A percentile compares a stretch with the other conserved stretches of the same genome.
Evolutionary conservation across 2,888 invertebrate species (phyloP).

Genomic region (Drosophila setosimentum): DNA sequence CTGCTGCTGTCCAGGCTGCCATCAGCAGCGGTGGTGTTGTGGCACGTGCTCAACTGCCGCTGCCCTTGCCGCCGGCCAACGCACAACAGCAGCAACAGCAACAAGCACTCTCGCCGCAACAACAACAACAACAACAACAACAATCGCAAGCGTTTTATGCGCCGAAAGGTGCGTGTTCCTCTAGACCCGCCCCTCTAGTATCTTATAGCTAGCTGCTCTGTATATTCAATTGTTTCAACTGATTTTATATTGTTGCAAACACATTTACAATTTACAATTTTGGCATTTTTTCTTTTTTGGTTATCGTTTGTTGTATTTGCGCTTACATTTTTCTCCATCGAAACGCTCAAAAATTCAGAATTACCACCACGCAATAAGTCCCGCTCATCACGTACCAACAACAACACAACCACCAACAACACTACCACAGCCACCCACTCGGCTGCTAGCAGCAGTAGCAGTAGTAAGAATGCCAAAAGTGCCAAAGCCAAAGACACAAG

Average conservation of each 20-base stretch:
- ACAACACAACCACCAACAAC: conserved; percentile 56
- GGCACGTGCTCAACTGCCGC: conserved; percentile 81
- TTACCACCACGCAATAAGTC: conserved; percentile 82
- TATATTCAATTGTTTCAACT: conserved; percentile 40
- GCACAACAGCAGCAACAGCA: conserved; percentile 67
- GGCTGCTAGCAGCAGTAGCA: conserved; percentile 54
- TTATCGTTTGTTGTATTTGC: conserved; percentile 31
- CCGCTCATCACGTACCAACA: conserved; percentile 81
- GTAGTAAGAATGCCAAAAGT: conserved; percentile 70
- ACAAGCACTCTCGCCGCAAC: conserved; percentile 70
- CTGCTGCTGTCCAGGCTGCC: conserved; percentile 64
- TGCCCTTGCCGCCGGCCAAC: conserved; percentile 78
- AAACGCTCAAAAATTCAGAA: conserved; percentile 71
- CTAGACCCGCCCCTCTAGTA: conserved; percentile 4
- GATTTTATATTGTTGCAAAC: conserved; percentile 45
- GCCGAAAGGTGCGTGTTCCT: conserved; percentile 88
- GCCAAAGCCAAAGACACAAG: conserved; percentile 75
- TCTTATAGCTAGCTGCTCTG: conserved; percentile 9
- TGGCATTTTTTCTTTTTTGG: conserved; percentile 46
- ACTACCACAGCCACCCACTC: conserved; percentile 60
- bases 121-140: conserved; percentile 74
- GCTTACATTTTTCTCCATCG: conserved; percentile 12
- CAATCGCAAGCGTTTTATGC: conserved; percentile 88
- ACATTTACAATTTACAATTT: conserved; percentile 59
- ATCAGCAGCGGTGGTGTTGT: conserved; percentile 78